These are phyloP conservation scores for Gryllus longicercus DNA, from an alignment of 2,888 invertebrate genomes.

Conservation along the genomic window DNA sequence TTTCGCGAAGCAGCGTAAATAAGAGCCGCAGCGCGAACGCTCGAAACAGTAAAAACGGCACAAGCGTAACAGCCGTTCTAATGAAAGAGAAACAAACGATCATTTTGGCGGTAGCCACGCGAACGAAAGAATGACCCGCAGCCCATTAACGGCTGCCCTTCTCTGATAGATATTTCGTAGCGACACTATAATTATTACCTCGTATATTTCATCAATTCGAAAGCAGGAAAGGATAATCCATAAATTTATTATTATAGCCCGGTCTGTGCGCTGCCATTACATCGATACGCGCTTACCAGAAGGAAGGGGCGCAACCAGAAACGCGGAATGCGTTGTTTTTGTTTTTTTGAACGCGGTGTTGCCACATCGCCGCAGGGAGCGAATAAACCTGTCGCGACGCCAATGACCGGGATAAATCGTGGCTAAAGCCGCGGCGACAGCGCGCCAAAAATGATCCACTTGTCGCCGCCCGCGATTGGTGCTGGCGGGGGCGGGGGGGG, in stretches of 20 bases:
- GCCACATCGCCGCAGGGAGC: neutral
- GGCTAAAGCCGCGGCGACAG: neutral
- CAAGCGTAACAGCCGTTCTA: neutral
- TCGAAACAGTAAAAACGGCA: neutral
- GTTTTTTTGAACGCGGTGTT: neutral
- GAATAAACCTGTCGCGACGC: neutral
- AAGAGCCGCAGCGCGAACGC: neutral
- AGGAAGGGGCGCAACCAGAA: neutral
- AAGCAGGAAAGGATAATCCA: neutral
- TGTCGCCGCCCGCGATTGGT: neutral
- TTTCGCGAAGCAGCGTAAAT: constrained; percentile 6
- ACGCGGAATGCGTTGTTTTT: neutral
- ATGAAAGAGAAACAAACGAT: constrained; percentile 1
- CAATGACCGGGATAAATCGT: neutral
- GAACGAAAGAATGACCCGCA: no score
- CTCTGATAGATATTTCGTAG: neutral
- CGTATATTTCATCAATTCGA: neutral
- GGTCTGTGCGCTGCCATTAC: neutral
- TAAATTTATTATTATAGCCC: neutral
- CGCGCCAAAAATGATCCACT: neutral
- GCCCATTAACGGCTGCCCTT: neutral
- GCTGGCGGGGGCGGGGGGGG: no score
- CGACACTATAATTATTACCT: neutral
- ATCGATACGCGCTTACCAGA: neutral
- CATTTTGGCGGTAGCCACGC: no score